Evolutionary conservation across 1,140 invertebrate genomes (phyloP), one percentile per base, ranked within the genome.

Genomic region (Drosophila baimaii): DNA sequence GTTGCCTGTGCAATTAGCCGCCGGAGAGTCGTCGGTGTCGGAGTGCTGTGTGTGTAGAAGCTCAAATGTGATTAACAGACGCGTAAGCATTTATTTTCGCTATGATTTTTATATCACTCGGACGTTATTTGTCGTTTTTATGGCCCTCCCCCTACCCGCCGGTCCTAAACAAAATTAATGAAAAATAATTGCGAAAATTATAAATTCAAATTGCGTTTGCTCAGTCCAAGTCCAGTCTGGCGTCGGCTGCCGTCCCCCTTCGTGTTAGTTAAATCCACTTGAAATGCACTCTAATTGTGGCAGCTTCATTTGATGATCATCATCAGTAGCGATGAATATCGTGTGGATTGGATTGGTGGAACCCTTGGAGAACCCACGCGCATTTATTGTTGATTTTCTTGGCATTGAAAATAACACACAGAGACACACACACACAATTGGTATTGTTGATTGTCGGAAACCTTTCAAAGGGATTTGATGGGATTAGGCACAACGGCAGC

Each of bases 171-270:
- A 66, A 74, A 85, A 85, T 85, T 85, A 85, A 85, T 85, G 84
- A 80, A 79, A 88, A 71, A 88, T 88, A 88, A 88, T 88, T 88
- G 84, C 79, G 79, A 88, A 89, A 88, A 88, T 88, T 88, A 88
- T 83, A 88, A 88, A 88, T 88, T 88, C 83, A 88, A 88, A 88
- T 86, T 88, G 66, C 71, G 82, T 88, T 86, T 56, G 73, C 43
- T 56, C 10, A 58, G 17, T 2, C 5, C 6, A 0, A 33, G 9
- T 6, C 9, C 43, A 27, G n/a, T 17, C 13, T 5, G 7, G n/a
- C n/a, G n/a, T n/a, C n/a, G n/a, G n/a, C n/a, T n/a, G n/a, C n/a
- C n/a, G n/a, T n/a, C n/a, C 58, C 61, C 61, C 37, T 85, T 69
- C 77, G 76, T 66, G 57, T 56, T 35, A 54, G 33, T 46, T 63